Percentiles rank a stretch among this genome's conserved stretches.
These are phyloP conservation scores for Mugil cephalus DNA, from an alignment of 2,113 vertebrate genomes.

Conservation along the genomic window DNA sequence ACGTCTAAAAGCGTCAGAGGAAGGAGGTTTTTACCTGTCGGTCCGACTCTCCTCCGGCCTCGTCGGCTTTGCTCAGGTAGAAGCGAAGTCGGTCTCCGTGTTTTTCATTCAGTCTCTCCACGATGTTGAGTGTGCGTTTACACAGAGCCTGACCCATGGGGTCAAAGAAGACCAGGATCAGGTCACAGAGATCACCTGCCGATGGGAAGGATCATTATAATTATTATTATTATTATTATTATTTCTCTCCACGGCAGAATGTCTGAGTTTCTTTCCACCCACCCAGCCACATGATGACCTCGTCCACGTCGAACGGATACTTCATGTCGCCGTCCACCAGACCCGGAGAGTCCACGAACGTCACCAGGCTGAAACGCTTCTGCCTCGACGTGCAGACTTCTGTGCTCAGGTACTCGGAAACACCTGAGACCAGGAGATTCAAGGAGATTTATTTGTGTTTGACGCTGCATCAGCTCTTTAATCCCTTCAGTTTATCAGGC, in stretches of 20 bases:
- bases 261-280: conserved; percentile 51
- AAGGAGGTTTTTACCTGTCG: conserved; percentile 77
- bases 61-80: conserved; percentile 89
- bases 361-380: conserved; percentile 88
- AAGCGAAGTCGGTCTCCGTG: conserved; percentile 86
- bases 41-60: conserved; percentile 87
- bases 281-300: conserved; percentile 88
- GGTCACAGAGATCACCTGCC: conserved; percentile 86
- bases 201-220: not conserved
- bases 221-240: too few relatives aligned
- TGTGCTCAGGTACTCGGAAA: conserved; percentile 87
- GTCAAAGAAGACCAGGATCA: conserved; percentile 90
- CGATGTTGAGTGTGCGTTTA: conserved; percentile 88
- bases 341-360: conserved; percentile 88
- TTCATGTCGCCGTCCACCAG: conserved; percentile 91
- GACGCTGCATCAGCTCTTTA: too few relatives aligned
- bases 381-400: conserved; percentile 89
- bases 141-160: conserved; percentile 90
- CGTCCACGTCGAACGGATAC: conserved; percentile 89
- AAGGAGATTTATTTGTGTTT: not conserved
- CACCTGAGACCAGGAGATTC: conserved; percentile 72
- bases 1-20: too few relatives aligned
- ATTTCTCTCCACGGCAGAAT: not conserved
- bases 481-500: too few relatives aligned
- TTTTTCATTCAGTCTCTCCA: conserved; percentile 85